Conservation (phyloP, 2,113 vertebrate genomes). For the Chaetops frenatus region DNA sequence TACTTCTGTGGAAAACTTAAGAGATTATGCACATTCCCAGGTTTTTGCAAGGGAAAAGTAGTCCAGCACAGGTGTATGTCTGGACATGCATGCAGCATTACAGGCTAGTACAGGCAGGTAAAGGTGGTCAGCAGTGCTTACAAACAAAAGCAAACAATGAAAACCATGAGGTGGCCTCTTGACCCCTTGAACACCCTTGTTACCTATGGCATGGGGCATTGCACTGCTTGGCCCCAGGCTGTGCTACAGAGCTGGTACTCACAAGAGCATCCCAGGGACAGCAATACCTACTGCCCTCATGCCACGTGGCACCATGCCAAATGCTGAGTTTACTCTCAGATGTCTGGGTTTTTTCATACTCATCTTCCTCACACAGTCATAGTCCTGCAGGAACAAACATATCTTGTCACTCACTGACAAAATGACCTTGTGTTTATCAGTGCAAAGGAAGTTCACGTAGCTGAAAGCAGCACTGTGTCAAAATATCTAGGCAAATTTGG, state of each 20-base stretch:
- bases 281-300: too few relatives aligned
- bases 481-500: background rate
- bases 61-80: background rate
- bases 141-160: background rate
- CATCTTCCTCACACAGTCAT: background rate
- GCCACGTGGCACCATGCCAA: background rate
- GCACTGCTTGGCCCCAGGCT: accelerated
- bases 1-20: background rate
- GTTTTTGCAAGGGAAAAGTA: background rate
- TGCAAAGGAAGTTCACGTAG: background rate
- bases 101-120: background rate
- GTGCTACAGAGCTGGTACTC: background rate
- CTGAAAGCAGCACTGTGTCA: background rate
- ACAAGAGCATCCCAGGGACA: background rate
- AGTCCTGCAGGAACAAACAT: background rate
- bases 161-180: background rate
- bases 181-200: accelerated
- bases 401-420: background rate
- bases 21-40: background rate
- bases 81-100: background rate
- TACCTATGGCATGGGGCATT: accelerated
- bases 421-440: background rate
- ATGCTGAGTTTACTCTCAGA: background rate
- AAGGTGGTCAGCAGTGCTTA: accelerated
- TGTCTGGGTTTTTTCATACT: background rate